phyloP scores from a whole-genome alignment of 2,888 invertebrate genomes.

The Ophonus ardosiacus region DNA sequence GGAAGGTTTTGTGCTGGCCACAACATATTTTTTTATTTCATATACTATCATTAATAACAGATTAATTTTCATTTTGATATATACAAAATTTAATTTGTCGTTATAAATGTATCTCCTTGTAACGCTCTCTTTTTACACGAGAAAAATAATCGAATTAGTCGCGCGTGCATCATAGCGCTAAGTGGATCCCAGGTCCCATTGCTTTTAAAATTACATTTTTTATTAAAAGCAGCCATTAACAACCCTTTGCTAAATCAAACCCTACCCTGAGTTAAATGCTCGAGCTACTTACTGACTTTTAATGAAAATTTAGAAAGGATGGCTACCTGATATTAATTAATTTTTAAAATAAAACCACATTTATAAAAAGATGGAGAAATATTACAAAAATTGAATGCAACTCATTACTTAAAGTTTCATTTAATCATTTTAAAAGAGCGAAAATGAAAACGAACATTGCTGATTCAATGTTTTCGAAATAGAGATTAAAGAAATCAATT shows the following conservation, averaged over 20 bases:
- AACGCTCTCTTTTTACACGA: neutral
- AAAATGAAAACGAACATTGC: no score
- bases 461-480: no score
- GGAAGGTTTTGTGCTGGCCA: no score
- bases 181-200: neutral
- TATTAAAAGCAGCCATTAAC: neutral
- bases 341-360: neutral
- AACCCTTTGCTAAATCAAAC: neutral
- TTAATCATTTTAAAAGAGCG: neutral
- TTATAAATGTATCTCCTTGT: neutral
- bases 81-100: neutral
- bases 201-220: slow-evolving; percentile 6
- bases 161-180: neutral
- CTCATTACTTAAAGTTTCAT: neutral
- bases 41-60: neutral
- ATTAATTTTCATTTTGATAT: neutral
- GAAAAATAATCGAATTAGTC: neutral
- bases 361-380: neutral
- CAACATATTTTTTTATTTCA: neutral
- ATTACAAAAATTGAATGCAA: neutral
- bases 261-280: neutral
- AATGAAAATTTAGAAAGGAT: neutral
- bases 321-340: neutral
- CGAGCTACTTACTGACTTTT: neutral
- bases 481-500: no score